These are phyloP conservation scores for Gnathonemus echidnorhynchus DNA, from an alignment of 2,113 vertebrate genomes.

Conservation along the genomic window DNA sequence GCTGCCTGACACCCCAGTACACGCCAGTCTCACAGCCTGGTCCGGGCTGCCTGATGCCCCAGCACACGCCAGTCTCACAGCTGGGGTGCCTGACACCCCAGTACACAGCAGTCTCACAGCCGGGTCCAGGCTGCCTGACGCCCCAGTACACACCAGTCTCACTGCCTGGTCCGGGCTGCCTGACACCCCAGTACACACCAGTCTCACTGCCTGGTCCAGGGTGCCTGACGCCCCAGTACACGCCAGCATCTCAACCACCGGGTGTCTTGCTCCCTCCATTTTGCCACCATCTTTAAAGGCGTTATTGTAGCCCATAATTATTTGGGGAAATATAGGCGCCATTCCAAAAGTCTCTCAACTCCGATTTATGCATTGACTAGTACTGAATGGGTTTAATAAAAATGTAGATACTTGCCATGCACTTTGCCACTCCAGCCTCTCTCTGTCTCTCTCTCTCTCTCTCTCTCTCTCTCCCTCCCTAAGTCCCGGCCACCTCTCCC, in stretches of 20 bases:
- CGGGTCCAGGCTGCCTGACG: too few species aligned
- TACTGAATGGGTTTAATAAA: conserved; percentile 38
- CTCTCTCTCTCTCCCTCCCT: neutral
- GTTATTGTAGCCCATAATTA: conserved; percentile 46
- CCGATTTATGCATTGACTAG: conserved; percentile 35
- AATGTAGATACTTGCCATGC: conserved; percentile 36
- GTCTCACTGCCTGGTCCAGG: too few species aligned
- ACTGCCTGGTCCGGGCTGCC: too few species aligned
- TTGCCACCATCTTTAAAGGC: conserved; percentile 28
- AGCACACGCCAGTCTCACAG: conserved; percentile 54
- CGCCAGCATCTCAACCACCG: conserved; percentile 52
- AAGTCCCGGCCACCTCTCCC: neutral
- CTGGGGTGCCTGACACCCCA: neutral
- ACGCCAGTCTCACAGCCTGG: conserved; percentile 31
- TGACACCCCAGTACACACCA: too few species aligned
- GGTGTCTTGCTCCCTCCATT: conserved; percentile 13
- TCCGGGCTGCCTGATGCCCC: neutral
- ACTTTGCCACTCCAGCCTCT: conserved; percentile 15
- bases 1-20: too few species aligned
- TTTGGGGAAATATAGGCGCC: conserved; percentile 33
- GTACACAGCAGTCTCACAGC: too few species aligned
- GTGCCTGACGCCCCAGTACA: conserved; percentile 24
- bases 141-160: too few species aligned
- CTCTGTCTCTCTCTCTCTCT: neutral
- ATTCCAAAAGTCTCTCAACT: conserved; percentile 35